Conservation (phyloP, 2,888 invertebrate species). For the Lasius fuliginosus region DNA sequence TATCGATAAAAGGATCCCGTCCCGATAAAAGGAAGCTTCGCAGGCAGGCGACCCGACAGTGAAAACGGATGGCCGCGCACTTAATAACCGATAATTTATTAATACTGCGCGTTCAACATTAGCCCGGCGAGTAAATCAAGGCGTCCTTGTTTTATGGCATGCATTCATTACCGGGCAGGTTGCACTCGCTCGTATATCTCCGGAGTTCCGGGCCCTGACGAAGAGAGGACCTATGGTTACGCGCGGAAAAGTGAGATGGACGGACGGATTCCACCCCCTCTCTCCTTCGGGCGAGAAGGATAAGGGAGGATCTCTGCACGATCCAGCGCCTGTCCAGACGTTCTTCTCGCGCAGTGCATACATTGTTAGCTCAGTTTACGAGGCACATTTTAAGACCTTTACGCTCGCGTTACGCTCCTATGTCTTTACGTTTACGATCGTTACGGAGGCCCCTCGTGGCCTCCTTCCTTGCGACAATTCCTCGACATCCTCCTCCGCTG, state of each 20-base stretch:
- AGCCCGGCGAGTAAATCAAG: slow-evolving; percentile 84
- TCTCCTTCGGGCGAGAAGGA: background rate
- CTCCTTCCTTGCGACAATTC: slow-evolving; percentile 72
- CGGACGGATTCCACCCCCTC: slow-evolving; percentile 35
- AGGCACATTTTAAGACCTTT: slow-evolving; percentile 78
- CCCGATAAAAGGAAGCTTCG: slow-evolving; percentile 25
- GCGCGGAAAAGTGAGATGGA: slow-evolving; percentile 58
- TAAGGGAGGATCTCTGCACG: slow-evolving; percentile 20
- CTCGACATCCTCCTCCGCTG: slow-evolving; percentile 66
- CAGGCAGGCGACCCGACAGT: slow-evolving; percentile 47
- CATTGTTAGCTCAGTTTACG: slow-evolving; percentile 80
- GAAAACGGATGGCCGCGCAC: slow-evolving; percentile 73
- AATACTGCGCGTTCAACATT: slow-evolving; percentile 82
- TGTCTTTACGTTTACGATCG: slow-evolving; percentile 81
- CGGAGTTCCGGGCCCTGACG: slow-evolving; percentile 66
- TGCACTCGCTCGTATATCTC: slow-evolving; percentile 85
- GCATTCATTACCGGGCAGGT: slow-evolving; percentile 85
- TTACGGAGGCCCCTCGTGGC: slow-evolving; percentile 72
- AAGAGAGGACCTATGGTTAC: slow-evolving; percentile 37
- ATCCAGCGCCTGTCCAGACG: slow-evolving; percentile 56
- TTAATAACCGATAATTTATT: slow-evolving; percentile 86
- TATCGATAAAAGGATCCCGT: slow-evolving; percentile 30
- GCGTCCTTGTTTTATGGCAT: slow-evolving; percentile 84
- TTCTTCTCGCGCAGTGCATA: slow-evolving; percentile 66
- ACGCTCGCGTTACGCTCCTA: slow-evolving; percentile 76